Percentiles rank a stretch among this genome's conserved stretches.
phyloP scores from a whole-genome alignment of 2,797 vertebrate genomes.

The Pipistrellus pipistrellus region DNA sequence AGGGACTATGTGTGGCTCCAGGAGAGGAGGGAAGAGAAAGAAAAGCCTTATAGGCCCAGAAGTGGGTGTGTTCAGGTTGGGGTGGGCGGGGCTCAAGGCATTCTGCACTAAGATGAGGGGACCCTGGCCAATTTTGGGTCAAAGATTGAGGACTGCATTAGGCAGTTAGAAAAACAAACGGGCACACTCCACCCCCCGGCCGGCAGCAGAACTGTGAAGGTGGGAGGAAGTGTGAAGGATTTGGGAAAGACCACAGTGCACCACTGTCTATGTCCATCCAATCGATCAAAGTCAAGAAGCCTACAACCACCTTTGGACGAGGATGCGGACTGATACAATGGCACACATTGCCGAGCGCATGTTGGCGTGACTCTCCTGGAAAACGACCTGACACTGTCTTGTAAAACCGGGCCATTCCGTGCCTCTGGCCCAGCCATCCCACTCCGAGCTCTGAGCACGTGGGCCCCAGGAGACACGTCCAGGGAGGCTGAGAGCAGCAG shows the following conservation, averaged over 20 bases:
- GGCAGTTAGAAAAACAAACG: neutral
- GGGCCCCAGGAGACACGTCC: neutral
- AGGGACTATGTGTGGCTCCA: neutral
- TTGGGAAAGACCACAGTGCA: neutral
- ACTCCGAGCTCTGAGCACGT: neutral
- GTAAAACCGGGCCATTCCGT: neutral
- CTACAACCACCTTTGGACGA: neutral
- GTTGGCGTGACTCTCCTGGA: neutral
- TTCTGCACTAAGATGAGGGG: neutral
- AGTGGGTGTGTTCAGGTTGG: neutral
- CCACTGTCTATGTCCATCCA: neutral
- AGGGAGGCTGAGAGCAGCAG: neutral
- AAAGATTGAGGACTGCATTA: neutral
- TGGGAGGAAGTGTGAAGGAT: neutral
- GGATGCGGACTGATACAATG: accelerated
- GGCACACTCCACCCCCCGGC: accelerated
- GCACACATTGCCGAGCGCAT: accelerated
- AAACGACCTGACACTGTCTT: neutral
- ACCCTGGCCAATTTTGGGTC: too few relatives aligned
- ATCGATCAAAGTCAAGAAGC: neutral
- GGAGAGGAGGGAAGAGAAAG: neutral
- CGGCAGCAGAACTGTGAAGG: neutral
- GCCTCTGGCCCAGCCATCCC: neutral
- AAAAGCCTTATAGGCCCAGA: accelerated
- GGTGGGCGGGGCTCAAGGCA: neutral